Percentiles rank a stretch among this genome's conserved stretches.
These are phyloP conservation scores for Ptilodon capucinus DNA, from an alignment of 2,888 invertebrate genomes.

Conservation along the genomic window DNA sequence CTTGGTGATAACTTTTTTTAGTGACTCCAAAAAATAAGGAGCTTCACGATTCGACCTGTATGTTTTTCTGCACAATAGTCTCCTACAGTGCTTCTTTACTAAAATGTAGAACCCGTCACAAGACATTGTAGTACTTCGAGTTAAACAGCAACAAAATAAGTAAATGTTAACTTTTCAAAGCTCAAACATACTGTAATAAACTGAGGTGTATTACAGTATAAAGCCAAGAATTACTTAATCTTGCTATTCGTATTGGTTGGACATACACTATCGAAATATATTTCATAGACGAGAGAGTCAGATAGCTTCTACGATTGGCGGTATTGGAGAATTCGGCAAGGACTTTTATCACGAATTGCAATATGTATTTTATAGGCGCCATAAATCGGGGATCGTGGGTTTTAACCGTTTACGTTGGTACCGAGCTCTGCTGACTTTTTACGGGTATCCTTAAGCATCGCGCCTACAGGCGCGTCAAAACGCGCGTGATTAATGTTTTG, in stretches of 20 bases:
- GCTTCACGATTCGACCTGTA: no score
- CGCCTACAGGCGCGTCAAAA: no score
- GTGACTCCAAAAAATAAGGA: no score
- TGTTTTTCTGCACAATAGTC: no score
- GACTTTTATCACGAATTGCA: constrained; percentile 78
- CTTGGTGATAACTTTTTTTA: no score
- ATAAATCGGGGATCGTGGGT: constrained; percentile 77
- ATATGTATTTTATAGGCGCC: constrained; percentile 80
- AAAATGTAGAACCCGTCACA: no score
- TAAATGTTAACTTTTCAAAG: neutral
- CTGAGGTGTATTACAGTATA: constrained; percentile 1
- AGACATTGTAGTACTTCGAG: no score
- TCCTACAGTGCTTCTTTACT: no score
- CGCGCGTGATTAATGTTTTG: no score
- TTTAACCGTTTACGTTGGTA: constrained; percentile 78
- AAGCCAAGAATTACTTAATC: neutral
- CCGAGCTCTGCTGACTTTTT: constrained; percentile 70
- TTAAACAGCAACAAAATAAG: no score
- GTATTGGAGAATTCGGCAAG: constrained; percentile 66
- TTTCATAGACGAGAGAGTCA: constrained; percentile 39
- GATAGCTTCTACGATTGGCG: constrained; percentile 65
- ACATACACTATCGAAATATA: constrained; percentile 23
- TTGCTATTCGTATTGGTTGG: constrained; percentile 16
- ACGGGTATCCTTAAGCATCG: constrained; percentile 74
- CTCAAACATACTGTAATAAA: no score